Percentiles rank a stretch among this genome's conserved stretches.
Evolutionary conservation across 2,797 vertebrate species (phyloP).

Genomic region (Tapera naevia): DNA sequence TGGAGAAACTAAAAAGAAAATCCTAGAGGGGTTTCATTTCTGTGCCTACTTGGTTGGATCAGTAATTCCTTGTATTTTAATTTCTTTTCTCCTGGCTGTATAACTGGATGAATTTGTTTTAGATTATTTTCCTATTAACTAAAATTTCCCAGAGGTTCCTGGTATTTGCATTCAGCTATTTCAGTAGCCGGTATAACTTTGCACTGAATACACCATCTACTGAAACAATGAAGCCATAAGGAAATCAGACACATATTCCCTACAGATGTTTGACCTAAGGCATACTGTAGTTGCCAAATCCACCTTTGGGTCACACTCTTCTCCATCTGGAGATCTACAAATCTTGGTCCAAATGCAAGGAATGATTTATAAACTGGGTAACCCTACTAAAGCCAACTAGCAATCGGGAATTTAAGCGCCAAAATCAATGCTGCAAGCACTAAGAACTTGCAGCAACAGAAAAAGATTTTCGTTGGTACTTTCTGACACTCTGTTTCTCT

Average conservation of each 20-base stretch:
- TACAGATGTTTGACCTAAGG: conserved; percentile 60
- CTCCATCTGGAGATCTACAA: conserved; percentile 35
- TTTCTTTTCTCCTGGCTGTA: conserved; percentile 51
- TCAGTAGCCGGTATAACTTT: conserved; percentile 61
- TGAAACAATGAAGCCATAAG: conserved; percentile 45
- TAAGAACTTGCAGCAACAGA: conserved; percentile 11
- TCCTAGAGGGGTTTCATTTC: conserved; percentile 34
- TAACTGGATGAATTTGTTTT: conserved; percentile 58
- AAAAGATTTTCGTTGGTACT: neutral
- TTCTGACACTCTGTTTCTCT: neutral
- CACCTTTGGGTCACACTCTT: conserved; percentile 50
- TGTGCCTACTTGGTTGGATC: conserved; percentile 54
- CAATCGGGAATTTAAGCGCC: neutral
- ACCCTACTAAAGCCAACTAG: conserved; percentile 1
- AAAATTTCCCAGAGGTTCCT: conserved; percentile 68
- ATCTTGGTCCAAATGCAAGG: neutral
- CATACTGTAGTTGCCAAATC: conserved; percentile 24
- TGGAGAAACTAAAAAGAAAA: conserved; percentile 54
- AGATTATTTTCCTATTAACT: conserved; percentile 70
- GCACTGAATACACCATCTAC: conserved; percentile 32
- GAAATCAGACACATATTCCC: conserved; percentile 51
- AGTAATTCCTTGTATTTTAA: conserved; percentile 44
- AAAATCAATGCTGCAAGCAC: neutral
- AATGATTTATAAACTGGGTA: conserved; percentile 40
- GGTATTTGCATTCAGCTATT: conserved; percentile 60